A percentile compares a stretch with the other conserved stretches of the same genome.
These are phyloP conservation scores for Himalopsyche kuldschensis DNA, from an alignment of 2,888 invertebrate species.

Conservation along the genomic window DNA sequence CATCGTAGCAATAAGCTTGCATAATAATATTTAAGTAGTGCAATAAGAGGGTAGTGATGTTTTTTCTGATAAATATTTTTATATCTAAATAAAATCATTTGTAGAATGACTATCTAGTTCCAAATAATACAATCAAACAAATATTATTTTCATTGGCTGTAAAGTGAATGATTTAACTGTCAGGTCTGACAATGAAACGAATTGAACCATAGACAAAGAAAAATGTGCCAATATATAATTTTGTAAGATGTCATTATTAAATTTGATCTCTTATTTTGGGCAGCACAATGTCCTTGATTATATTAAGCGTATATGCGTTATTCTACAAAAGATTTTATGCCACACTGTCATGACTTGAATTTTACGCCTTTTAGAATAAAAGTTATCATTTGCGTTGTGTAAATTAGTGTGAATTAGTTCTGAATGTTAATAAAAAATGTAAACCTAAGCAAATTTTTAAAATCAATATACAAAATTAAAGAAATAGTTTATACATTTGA, in stretches of 20 bases:
- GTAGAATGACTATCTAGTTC: neutral
- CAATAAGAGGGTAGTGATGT: neutral
- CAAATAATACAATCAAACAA: neutral
- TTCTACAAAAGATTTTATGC: neutral
- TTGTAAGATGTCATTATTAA: too few relatives aligned
- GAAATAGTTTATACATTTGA: neutral
- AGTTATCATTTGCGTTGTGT: neutral
- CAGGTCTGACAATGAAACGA: too few relatives aligned
- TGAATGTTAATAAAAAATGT: neutral
- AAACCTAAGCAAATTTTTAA: neutral
- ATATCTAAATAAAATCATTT: neutral
- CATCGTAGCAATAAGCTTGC: neutral
- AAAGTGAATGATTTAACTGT: too few relatives aligned
- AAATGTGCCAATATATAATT: too few relatives aligned
- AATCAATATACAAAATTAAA: neutral
- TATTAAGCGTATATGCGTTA: neutral
- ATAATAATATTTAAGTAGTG: neutral
- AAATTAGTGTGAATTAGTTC: neutral
- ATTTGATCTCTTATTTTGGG: too few relatives aligned
- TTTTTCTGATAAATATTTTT: neutral
- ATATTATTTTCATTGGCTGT: too few relatives aligned
- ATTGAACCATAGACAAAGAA: too few relatives aligned
- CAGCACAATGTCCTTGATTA: too few relatives aligned
- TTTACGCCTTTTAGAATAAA: neutral
- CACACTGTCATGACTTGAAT: neutral